Evolutionary conservation across 2,113 vertebrate species (phyloP).

Genomic region (Mesocricetus auratus): DNA sequence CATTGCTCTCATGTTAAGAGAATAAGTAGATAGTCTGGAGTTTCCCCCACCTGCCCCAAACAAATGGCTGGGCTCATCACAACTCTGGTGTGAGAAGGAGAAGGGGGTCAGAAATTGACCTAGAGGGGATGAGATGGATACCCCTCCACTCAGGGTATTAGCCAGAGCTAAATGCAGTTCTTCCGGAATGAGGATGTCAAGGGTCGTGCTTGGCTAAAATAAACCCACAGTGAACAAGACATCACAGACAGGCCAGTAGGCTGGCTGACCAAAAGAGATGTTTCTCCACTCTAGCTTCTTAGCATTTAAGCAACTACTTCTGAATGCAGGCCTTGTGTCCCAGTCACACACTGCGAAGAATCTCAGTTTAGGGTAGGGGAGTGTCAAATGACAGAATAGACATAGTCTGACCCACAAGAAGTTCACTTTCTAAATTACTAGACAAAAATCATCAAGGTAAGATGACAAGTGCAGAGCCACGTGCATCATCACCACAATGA

Average conservation of each 20-base stretch:
- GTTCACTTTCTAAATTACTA: neutral
- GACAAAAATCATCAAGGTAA: neutral
- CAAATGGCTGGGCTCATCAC: neutral
- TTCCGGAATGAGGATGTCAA: neutral
- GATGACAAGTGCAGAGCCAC: neutral
- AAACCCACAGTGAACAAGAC: neutral
- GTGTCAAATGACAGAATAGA: neutral
- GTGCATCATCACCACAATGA: rapidly evolving
- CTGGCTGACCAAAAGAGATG: neutral
- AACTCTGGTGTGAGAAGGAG: neutral
- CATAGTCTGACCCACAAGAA: neutral
- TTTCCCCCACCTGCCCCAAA: slow-evolving; percentile 37
- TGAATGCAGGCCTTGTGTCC: too few relatives aligned
- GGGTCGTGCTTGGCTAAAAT: neutral
- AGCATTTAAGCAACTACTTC: neutral
- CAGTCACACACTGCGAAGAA: neutral
- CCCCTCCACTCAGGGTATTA: neutral
- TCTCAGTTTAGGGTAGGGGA: neutral
- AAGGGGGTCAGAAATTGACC: neutral
- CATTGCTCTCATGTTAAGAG: slow-evolving; percentile 64
- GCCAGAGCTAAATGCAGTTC: neutral
- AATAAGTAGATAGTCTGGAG: slow-evolving; percentile 67
- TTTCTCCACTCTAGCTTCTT: neutral
- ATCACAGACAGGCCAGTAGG: neutral
- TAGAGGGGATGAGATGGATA: neutral